Evolutionary conservation across 2,888 invertebrate species (phyloP), one percentile per base, ranked within the genome.

Genomic region (Zonitis immaculata): DNA sequence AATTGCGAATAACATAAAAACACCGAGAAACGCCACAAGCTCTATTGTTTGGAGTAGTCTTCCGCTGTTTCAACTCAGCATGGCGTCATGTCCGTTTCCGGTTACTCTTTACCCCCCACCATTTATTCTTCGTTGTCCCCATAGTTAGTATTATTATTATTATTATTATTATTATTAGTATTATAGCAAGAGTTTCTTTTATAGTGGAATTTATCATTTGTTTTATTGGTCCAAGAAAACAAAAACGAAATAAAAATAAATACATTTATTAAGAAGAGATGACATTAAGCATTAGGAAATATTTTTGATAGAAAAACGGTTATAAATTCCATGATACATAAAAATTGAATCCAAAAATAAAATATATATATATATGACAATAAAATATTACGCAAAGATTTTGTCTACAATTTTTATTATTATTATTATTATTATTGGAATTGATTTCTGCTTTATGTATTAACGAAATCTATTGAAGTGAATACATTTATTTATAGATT

Each of bases 11-110:
- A 71, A 71, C 72, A 73, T 67, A 74, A 75, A 74, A 76, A 75
- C 72, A 75, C 72, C 67, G 65, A n/a, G n/a, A n/a, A 64, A 71
- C 69, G 69, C 69, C 67, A 69, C 68, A 65, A 62, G 69, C 75
- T n/a, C n/a, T 66, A 74, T 75, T 76, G 75, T 76, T 73, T 76
- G 73, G 73, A 75, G 75, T 72, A 74, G 70, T 73, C 74, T 75
- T 75, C 76, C 76, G 75, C 73, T 72, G 73, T 73, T 74, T 73
- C 73, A 71, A 72, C 75, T 74, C 75, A 70, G 74, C 74, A 73
- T 75, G 75, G 75, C 76, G 76, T 76, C 76, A 76, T 76, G 76
- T 76, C 76, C 76, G 76, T 73, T 76, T 76, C 76, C 76, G 67
- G 69, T 58, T 59, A 59, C 62, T 63, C 65, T 58, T 63, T 49